Base-by-base conservation (phyloP, 2,113 vertebrate species). In the Notechis scutatus region DNA sequence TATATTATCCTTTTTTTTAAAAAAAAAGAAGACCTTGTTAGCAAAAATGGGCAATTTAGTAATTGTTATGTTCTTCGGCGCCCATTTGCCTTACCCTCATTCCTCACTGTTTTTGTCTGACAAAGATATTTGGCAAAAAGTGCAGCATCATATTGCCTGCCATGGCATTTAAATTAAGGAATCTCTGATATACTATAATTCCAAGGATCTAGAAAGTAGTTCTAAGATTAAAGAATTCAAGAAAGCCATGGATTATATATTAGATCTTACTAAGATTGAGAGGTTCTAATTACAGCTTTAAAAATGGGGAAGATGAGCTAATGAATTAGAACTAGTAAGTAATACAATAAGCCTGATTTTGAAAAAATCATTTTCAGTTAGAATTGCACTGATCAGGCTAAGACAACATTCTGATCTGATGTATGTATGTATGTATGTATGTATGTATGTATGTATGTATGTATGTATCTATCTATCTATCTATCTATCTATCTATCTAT, bases 51-150 rank as follows among this genome's bases (percentile, higher is more conserved):
- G 5, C 6, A 14, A 54, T 54, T 92, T 54, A 69, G 91, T 92
- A 69, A 92, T 69, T 92, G 57, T 69, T 88, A 88, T 69, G 86
- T 92, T 54, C 57, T 59, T 92, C 29, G 52, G 45, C 88, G 45
- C 24, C 74, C 7, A 7, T 81, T 85, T 47, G 39, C 54, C 85
- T 92, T 92, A 21, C 55, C 91, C 85, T 86, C 91, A n/a, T 69
- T 64, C 4, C 42, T 54, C 61, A 10, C n/a, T 61, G 52, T 92
- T 88, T 47, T 64, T 69, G 57, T 45, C 85, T 88, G 29, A 88
- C 57, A 88, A 52, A 92, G 24, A 18, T 64, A 24, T 64, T 5
- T 23, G 55, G 42, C 21, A 42, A 87, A 81, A 91, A 47, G 24
- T 85, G 52, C 54, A 47, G 91, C 21, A 23, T 50, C 42, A 34